Evolutionary conservation across 2,113 vertebrate genomes (phyloP).

Genomic region (Rhea americana): DNA sequence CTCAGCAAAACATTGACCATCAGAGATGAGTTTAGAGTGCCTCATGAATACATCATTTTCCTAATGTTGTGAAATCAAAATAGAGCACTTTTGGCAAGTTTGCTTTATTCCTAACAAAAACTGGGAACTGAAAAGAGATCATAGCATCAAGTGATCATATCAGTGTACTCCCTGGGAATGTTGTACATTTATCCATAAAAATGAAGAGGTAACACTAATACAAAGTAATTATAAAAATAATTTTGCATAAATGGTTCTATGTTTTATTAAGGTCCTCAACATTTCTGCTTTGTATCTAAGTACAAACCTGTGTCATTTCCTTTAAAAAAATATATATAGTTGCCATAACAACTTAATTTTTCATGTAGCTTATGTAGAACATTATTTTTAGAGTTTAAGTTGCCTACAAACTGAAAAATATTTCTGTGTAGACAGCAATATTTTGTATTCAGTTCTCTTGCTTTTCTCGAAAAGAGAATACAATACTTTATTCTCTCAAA

Average conservation of each 20-base stretch:
- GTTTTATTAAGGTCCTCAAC: background rate
- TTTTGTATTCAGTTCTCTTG: background rate
- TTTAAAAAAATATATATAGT: background rate
- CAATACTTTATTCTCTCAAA: background rate
- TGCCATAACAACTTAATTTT: conserved; percentile 26
- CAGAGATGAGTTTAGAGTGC: background rate
- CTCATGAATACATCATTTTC: background rate
- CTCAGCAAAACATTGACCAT: background rate
- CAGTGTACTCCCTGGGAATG: rapidly evolving
- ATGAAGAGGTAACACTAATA: background rate
- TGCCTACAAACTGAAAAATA: background rate
- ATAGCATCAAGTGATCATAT: background rate
- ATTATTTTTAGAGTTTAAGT: conserved; percentile 18
- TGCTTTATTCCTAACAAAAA: background rate
- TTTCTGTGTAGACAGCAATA: background rate
- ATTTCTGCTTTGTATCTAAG: background rate
- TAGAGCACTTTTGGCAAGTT: background rate
- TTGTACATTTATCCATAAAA: background rate
- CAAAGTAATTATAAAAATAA: background rate
- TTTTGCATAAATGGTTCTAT: background rate
- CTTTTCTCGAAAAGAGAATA: background rate
- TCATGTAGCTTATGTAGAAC: background rate
- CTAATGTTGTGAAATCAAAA: background rate
- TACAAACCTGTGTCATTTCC: background rate
- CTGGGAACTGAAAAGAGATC: background rate